A percentile compares a stretch with the other conserved stretches of the same genome.
Conservation (phyloP, 2,888 invertebrate genomes). For the Apodemia mormo region DNA sequence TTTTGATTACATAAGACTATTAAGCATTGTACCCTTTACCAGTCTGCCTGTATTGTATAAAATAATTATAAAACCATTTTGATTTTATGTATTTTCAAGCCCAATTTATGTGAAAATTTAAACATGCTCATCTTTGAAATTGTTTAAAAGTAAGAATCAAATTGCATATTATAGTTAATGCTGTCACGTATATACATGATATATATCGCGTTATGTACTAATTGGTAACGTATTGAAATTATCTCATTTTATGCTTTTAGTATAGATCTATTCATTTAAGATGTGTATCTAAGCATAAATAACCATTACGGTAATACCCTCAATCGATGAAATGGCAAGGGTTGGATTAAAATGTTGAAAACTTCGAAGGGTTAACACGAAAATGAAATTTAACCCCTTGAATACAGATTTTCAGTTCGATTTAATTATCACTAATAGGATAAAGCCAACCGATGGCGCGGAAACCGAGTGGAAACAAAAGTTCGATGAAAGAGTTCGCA, state of each 20-base stretch:
- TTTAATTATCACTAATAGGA: slow-evolving; percentile 73
- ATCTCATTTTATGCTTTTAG: neutral
- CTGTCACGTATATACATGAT: no score
- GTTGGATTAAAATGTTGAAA: slow-evolving; percentile 41
- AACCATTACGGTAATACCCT: neutral
- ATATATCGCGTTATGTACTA: no score
- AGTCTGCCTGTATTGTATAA: no score
- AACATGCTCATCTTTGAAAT: no score
- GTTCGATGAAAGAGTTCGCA: slow-evolving; percentile 49
- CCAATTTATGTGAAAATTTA: no score
- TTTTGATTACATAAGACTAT: no score
- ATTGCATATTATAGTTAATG: no score
- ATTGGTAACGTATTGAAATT: neutral
- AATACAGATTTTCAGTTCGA: slow-evolving; percentile 54
- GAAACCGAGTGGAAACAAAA: slow-evolving; percentile 51
- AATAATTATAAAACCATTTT: no score
- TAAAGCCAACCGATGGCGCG: slow-evolving; percentile 57
- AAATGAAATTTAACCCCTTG: slow-evolving; percentile 59
- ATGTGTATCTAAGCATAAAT: neutral
- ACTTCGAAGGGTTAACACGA: slow-evolving; percentile 47
- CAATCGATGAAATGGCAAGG: slow-evolving; percentile 21
- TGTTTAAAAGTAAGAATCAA: no score
- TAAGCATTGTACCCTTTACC: no score
- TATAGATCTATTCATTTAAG: neutral
- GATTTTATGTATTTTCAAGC: no score